Evolutionary conservation across 2,797 vertebrate species (phyloP).

Genomic region (Knipowitschia caucasica): DNA sequence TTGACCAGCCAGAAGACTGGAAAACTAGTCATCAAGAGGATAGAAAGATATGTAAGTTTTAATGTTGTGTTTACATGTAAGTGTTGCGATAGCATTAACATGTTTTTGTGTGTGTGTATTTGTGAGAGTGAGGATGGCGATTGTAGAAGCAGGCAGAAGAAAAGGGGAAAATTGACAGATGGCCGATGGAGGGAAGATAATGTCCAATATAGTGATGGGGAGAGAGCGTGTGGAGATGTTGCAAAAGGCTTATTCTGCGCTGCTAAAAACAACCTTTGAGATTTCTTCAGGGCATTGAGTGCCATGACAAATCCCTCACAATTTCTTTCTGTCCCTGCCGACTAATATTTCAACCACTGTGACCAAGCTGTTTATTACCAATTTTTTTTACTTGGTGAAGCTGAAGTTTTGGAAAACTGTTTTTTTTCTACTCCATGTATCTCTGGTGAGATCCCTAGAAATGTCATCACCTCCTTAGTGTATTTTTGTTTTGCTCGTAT

Average conservation of each 20-base stretch:
- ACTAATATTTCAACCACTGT: not conserved
- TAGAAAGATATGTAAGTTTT: conserved; percentile 41
- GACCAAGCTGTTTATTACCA: not conserved
- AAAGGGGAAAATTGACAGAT: conserved; percentile 31
- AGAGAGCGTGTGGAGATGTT: conserved; percentile 11
- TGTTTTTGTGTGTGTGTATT: conserved; percentile 1
- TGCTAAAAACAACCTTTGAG: conserved; percentile 11
- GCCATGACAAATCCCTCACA: not conserved
- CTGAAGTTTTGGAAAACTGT: not conserved
- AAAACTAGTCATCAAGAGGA: conserved; percentile 19
- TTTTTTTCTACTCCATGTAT: not conserved
- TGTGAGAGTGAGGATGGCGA: not conserved
- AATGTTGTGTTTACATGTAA: conserved; percentile 21
- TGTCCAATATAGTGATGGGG: conserved; percentile 25
- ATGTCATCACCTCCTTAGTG: not conserved
- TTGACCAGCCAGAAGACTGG: conserved; percentile 22
- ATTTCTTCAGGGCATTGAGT: not conserved
- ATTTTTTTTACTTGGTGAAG: not conserved
- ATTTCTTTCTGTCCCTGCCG: conserved; percentile 3
- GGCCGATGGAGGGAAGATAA: conserved; percentile 30
- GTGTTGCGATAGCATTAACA: conserved; percentile 6
- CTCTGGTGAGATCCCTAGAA: not conserved
- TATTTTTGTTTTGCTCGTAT: conserved; percentile 2
- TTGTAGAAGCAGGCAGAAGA: conserved; percentile 10
- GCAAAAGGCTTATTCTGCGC: conserved; percentile 7